Evolutionary conservation across 2,888 invertebrate genomes (phyloP), one percentile per base, ranked within the genome.

Genomic region (Drosophila birchii): DNA sequence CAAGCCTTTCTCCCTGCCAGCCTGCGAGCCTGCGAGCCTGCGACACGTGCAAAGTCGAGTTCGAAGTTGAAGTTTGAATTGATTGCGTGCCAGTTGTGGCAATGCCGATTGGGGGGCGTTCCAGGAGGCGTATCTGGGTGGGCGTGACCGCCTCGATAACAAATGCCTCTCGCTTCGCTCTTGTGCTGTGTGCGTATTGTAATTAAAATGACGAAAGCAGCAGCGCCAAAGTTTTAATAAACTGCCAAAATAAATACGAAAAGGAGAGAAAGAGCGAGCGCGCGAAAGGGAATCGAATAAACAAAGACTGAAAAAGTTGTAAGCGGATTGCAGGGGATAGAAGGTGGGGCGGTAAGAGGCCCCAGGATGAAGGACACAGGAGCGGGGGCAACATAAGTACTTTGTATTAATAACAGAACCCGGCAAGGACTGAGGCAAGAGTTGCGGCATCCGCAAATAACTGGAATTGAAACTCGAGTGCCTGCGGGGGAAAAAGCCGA

Each of bases 31-130:
- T 38, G 39, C 23, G 63, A 67, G 18, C 55, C 39, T 55, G 76
- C 71, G 49, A 63, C 78, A 81, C 81, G 86, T 83, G 86, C 75
- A 67, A 44, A 58, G 26, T 34, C 49, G 64, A 60, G 49, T 47
- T 29, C 38, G 63, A 45, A 58, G 64, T 72, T 76, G 79, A 82
- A 79, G 80, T 77, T 66, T 66, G 81, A 84, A 86, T 84, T 86
- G 84, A 84, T 84, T 86, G 86, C 84, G 83, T 84, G 84, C 81
- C 81, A 86, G 80, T 71, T 76, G 81, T 41, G 75, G 77, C 79
- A 84, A 75, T 84, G 76, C 55, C 66, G 66, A 64, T 58, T 71
- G 26, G 23, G 55, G 61, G 56, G 73, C 69, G 59, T 49, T 77
- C 5, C 16, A 1, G 36, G 34, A 60, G 56, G 71, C 59, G 63